A percentile compares a stretch with the other conserved stretches of the same genome.
Conservation (phyloP, 2,888 invertebrate species). For the Endotricha flammealis region DNA sequence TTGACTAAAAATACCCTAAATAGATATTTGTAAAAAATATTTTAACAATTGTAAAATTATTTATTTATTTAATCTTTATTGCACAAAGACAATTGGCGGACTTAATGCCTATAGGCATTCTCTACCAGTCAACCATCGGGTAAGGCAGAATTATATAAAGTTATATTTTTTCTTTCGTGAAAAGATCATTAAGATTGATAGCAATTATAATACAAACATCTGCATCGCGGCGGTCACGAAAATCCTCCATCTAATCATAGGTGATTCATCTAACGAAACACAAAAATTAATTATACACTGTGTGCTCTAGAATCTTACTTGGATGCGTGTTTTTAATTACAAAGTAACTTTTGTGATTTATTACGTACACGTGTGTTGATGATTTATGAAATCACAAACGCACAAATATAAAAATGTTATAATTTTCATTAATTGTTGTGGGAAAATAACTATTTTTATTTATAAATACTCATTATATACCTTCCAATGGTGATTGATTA, state of each 20-base stretch:
- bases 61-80: too few species aligned
- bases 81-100: too few species aligned
- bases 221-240: slow-evolving; percentile 58
- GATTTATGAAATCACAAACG: slow-evolving; percentile 49
- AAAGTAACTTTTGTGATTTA: slow-evolving; percentile 60
- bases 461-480: not conserved
- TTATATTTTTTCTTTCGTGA: too few species aligned
- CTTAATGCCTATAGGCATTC: too few species aligned
- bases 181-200: slow-evolving; percentile 60
- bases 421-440: slow-evolving; percentile 18
- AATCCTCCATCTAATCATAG: slow-evolving; percentile 63
- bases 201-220: slow-evolving; percentile 70
- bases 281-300: slow-evolving; percentile 71
- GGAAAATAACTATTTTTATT: slow-evolving; percentile 5
- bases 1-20: too few species aligned
- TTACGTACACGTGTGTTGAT: slow-evolving; percentile 53
- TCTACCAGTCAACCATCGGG: too few species aligned
- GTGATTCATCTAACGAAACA: slow-evolving; percentile 73
- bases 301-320: slow-evolving; percentile 59
- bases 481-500: too few species aligned
- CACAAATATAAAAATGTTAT: slow-evolving; percentile 19
- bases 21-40: too few species aligned
- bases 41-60: too few species aligned
- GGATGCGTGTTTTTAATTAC: slow-evolving; percentile 72
- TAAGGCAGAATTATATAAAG: too few species aligned